phyloP scores from a whole-genome alignment of 2,888 invertebrate species.

The Drosophila mimica region DNA sequence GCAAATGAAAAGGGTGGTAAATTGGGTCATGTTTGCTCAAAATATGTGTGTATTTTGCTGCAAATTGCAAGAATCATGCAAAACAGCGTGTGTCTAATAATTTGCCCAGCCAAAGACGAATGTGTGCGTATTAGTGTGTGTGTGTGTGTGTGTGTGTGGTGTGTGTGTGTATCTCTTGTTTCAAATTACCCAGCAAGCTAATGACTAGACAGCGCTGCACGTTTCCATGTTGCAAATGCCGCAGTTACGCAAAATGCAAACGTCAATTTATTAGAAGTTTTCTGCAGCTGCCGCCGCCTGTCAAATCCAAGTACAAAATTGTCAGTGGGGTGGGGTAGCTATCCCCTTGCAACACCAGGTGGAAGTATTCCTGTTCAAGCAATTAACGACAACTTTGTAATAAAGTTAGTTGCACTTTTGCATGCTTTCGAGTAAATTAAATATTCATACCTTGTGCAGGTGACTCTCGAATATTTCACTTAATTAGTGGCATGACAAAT shows the following conservation, averaged over 20 bases:
- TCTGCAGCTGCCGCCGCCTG: slow-evolving; percentile 51
- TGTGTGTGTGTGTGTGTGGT: slow-evolving; percentile 7
- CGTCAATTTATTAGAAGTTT: slow-evolving; percentile 45
- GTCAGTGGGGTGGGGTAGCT: not conserved
- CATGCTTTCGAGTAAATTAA: not conserved
- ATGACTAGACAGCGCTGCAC: slow-evolving; percentile 41
- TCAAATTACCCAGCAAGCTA: slow-evolving; percentile 47
- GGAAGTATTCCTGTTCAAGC: not conserved
- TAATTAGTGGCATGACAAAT: slow-evolving; percentile 18
- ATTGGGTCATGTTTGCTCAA: slow-evolving; percentile 75
- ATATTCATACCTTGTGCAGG: not conserved
- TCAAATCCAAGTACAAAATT: slow-evolving; percentile 8
- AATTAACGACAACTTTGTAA: slow-evolving; percentile 1
- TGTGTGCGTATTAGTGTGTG: slow-evolving; percentile 5
- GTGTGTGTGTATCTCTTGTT: slow-evolving; percentile 43
- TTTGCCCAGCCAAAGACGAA: slow-evolving; percentile 53
- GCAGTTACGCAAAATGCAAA: slow-evolving; percentile 61
- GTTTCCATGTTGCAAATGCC: slow-evolving; percentile 34
- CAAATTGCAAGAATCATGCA: slow-evolving; percentile 75
- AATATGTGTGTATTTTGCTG: slow-evolving; percentile 57
- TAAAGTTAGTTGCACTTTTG: not conserved
- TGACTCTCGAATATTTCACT: slow-evolving; percentile 11
- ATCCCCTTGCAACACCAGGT: not conserved
- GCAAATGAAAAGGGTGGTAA: slow-evolving; percentile 41
- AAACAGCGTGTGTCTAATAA: slow-evolving; percentile 77